These are phyloP conservation scores for Xestoiulus laeticollis DNA, from an alignment of 2,888 invertebrate genomes.

Conservation along the genomic window DNA sequence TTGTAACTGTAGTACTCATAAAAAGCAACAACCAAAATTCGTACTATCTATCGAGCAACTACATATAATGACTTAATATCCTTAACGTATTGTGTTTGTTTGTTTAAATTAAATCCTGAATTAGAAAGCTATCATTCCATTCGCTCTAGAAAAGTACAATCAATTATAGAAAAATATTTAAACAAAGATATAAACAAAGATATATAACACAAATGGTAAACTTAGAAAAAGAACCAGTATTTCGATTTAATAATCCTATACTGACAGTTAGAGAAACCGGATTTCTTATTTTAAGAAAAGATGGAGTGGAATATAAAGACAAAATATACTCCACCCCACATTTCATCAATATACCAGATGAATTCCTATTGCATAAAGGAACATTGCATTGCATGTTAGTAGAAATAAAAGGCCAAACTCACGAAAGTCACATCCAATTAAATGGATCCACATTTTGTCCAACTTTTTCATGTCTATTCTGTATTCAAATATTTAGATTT, in stretches of 20 bases:
- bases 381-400: neutral
- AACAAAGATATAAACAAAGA: neutral
- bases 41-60: neutral
- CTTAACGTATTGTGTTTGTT: neutral
- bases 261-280: neutral
- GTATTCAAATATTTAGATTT: neutral
- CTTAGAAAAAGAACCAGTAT: neutral
- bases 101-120: neutral
- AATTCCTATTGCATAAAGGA: neutral
- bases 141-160: neutral
- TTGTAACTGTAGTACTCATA: neutral
- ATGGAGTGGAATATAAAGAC: neutral
- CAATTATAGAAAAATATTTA: neutral
- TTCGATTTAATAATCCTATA: neutral
- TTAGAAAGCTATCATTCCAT: neutral
- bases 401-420: neutral
- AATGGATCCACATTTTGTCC: neutral
- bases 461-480: neutral
- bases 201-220: neutral
- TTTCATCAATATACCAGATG: neutral
- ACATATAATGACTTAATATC: neutral
- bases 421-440: neutral
- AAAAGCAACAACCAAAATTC: neutral
- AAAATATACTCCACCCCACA: neutral
- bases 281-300: neutral